phyloP scores from a whole-genome alignment of 2,113 vertebrate genomes.

The Salvelinus alpinus region DNA sequence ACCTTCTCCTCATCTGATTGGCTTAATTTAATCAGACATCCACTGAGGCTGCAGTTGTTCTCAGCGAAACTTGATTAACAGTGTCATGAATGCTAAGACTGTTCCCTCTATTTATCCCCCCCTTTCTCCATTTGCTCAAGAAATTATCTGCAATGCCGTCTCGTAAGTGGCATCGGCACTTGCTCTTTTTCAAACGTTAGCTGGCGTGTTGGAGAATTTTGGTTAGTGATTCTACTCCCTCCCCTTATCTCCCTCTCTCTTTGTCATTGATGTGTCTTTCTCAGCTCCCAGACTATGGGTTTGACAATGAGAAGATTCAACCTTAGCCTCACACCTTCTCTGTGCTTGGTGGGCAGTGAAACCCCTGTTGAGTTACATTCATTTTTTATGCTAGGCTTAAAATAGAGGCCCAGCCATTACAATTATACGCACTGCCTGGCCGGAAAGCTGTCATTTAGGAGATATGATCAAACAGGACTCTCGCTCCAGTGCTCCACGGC shows the following conservation, averaged over 20 bases:
- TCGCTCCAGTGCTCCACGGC: neutral
- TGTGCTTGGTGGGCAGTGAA: neutral
- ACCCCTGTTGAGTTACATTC: neutral
- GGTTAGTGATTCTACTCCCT: neutral
- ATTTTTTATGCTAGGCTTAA: slow-evolving; percentile 14
- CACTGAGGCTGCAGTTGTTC: slow-evolving; percentile 68
- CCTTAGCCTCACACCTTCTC: slow-evolving; percentile 28
- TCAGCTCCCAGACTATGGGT: slow-evolving; percentile 23
- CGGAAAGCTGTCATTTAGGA: slow-evolving; percentile 45
- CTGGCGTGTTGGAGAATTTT: neutral
- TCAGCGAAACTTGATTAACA: slow-evolving; percentile 70
- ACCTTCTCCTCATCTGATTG: slow-evolving; percentile 63
- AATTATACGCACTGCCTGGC: slow-evolving; percentile 16
- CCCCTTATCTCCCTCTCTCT: slow-evolving; percentile 13
- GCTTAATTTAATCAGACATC: slow-evolving; percentile 74
- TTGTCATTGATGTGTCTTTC: slow-evolving; percentile 28
- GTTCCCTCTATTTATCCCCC: slow-evolving; percentile 45
- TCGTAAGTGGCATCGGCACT: neutral
- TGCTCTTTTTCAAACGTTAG: no score
- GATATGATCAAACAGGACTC: slow-evolving; percentile 41
- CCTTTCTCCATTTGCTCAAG: slow-evolving; percentile 47
- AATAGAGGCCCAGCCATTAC: slow-evolving; percentile 50
- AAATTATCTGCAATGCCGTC: slow-evolving; percentile 31
- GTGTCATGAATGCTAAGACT: slow-evolving; percentile 61
- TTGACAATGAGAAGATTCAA: slow-evolving; percentile 44